Evolutionary conservation across 2,888 invertebrate genomes (phyloP), one percentile per base, ranked within the genome.

Genomic region (Aspidapion aeneum): DNA sequence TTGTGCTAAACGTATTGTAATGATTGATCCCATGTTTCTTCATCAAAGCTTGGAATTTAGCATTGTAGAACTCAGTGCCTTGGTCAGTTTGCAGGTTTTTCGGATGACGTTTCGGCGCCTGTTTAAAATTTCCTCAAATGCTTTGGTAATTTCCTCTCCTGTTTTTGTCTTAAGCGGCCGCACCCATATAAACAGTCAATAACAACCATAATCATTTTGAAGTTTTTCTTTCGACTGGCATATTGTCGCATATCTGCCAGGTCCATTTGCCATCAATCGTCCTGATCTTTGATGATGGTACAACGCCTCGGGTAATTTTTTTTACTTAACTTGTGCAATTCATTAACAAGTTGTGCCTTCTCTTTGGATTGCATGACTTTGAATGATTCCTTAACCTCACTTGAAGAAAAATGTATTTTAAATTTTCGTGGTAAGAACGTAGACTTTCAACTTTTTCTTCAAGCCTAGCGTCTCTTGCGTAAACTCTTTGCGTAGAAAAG

Each of bases 181-280:
- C 35, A 70, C 72, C 75, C 75, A 80, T 2, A 75, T 73, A 77
- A 78, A 18, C 70, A 69, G 70, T 79, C 77, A 54, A 78, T 79
- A 17, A 77, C 70, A 9, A 74, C 73, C 61, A 80, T 65, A 22
- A 79, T 64, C 63, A 73, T 78, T 63, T 72, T 72, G 63, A 67
- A 73, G 3, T 71, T 72, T n/a, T 72, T 74, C 66, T 79, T 79
- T 21, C 71, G 64, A 50, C 62, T 63, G 18, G 75, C 58, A 73
- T 74, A 75, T 21, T 68, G 61, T 21, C 64, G 63, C 75, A 78
- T 74, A 63, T 75, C 74, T n/a, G 74, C 77, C 7, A 80, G 70
- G 73, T 81, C 80, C 21, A 76, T 75, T 73, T 81, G 80, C 79
- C 77, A 79, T 12, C 78, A 69, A 66, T 80, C 78, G 70, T 79